phyloP scores from a whole-genome alignment of 1,140 invertebrate genomes.

The Venturia canescens region DNA sequence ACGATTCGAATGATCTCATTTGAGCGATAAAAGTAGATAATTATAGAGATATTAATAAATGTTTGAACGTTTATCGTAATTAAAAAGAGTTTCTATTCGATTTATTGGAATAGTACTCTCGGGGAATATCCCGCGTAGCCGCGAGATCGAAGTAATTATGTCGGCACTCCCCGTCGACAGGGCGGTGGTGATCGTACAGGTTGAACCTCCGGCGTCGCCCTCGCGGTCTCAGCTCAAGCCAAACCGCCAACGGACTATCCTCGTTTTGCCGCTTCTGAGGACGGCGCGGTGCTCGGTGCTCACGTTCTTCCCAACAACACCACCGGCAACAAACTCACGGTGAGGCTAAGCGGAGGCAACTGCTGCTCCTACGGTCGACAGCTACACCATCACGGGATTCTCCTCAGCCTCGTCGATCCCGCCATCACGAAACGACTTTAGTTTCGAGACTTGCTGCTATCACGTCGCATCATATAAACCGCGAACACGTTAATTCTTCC shows the following conservation, averaged over 20 bases:
- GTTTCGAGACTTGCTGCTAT: constrained; percentile 35
- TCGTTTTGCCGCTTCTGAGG: constrained; percentile 17
- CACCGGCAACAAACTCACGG: constrained; percentile 31
- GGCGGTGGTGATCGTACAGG: constrained; percentile 25
- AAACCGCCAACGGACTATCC: not conserved
- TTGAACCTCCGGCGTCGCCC: constrained; percentile 41
- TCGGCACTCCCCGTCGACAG: constrained; percentile 38
- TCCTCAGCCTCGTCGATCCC: constrained; percentile 23
- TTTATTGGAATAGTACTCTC: too few species aligned
- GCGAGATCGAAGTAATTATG: constrained; percentile 39
- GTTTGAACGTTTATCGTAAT: too few species aligned
- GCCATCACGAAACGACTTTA: constrained; percentile 38
- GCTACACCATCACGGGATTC: constrained; percentile 3
- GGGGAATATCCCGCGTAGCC: not conserved
- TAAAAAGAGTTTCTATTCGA: too few species aligned
- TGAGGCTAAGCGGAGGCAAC: constrained; percentile 32
- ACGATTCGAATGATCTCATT: too few species aligned
- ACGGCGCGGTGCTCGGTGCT: constrained; percentile 20
- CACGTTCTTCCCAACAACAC: constrained; percentile 10
- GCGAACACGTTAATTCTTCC: not conserved
- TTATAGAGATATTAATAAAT: too few species aligned
- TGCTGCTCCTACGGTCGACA: constrained; percentile 17
- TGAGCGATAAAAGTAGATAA: too few species aligned
- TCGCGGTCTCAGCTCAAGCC: not conserved
- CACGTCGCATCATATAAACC: constrained; percentile 25